These are phyloP conservation scores for Nannoperca obscura DNA, from an alignment of 2,797 vertebrate genomes.

Conservation along the genomic window DNA sequence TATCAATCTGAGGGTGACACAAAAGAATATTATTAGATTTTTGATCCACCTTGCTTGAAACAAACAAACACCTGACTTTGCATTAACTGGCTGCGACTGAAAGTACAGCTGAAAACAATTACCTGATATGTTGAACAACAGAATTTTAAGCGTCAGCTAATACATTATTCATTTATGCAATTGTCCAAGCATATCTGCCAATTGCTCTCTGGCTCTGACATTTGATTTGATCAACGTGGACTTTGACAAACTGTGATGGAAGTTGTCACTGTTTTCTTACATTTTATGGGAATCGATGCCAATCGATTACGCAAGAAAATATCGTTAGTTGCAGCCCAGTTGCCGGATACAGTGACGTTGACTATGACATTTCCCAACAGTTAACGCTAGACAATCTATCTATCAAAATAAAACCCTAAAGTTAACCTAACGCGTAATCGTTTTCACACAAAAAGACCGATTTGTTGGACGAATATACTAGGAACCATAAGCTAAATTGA, in stretches of 20 bases:
- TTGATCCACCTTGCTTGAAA: neutral
- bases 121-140: neutral
- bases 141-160: neutral
- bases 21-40: constrained; percentile 13
- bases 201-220: neutral
- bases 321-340: too few species aligned
- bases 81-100: too few species aligned
- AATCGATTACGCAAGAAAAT: neutral
- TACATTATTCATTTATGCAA: neutral
- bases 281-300: neutral
- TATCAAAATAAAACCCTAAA: neutral
- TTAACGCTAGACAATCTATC: neutral
- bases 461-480: neutral
- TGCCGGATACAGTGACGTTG: neutral
- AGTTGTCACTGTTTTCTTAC: neutral
- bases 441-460: neutral
- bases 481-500: neutral
- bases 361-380: neutral
- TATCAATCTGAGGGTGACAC: constrained; percentile 79
- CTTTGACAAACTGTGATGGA: neutral
- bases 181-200: neutral
- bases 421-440: neutral
- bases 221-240: neutral
- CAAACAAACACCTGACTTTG: neutral
- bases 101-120: neutral